Percentiles rank a stretch among this genome's conserved stretches.
Conservation (phyloP, 2,888 invertebrate species). For the Drosophila algonquin region DNA sequence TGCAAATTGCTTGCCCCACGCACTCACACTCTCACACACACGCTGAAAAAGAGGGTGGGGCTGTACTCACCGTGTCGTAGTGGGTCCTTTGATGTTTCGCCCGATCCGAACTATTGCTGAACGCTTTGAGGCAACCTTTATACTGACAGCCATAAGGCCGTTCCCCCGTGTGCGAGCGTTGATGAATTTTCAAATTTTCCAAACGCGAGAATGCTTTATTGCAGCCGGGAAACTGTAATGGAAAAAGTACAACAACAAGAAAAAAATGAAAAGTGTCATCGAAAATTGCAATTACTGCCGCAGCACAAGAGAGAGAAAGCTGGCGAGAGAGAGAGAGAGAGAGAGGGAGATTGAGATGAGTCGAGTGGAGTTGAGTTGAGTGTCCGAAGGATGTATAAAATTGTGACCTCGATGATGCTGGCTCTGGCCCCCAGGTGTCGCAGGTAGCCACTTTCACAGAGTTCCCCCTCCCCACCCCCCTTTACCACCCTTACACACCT, state of each 20-base stretch:
- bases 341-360: background rate
- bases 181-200: constrained; percentile 99
- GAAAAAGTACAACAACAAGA: constrained; percentile 44
- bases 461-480: too few relatives aligned
- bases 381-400: constrained; percentile 39
- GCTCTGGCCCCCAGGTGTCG: constrained; percentile 32
- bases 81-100: constrained; percentile 99
- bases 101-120: constrained; percentile 98
- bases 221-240: constrained; percentile 94
- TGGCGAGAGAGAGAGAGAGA: background rate
- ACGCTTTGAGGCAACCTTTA: constrained; percentile 96
- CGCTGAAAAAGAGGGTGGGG: background rate
- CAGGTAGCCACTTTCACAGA: background rate
- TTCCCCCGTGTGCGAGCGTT: constrained; percentile 97
- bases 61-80: constrained; percentile 94
- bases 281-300: constrained; percentile 46
- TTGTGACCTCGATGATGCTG: constrained; percentile 38
- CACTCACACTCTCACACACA: constrained; percentile 20
- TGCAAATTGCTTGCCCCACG: constrained; percentile 61
- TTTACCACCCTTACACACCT: background rate
- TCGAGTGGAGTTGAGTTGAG: background rate
- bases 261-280: constrained; percentile 45
- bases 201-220: constrained; percentile 97
- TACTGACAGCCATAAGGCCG: constrained; percentile 98
- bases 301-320: background rate